phyloP scores from a whole-genome alignment of 2,797 vertebrate genomes.

The Anniella stebbinsi region DNA sequence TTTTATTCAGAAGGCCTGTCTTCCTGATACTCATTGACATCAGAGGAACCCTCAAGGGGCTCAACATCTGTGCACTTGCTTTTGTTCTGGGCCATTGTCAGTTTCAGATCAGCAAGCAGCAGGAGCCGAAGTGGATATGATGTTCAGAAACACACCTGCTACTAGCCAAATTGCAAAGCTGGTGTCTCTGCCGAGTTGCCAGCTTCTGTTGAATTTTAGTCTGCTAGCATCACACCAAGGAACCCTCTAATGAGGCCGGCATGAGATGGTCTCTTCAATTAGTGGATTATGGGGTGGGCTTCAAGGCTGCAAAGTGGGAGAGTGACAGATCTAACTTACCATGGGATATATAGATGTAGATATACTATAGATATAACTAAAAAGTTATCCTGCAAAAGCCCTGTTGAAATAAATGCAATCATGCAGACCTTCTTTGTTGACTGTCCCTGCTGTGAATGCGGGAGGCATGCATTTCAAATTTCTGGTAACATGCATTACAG shows the following conservation, averaged over 20 bases:
- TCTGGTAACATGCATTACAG: background rate
- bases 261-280: background rate
- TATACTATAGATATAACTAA: too few species aligned
- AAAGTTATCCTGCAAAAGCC: background rate
- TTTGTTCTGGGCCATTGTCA: background rate
- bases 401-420: background rate
- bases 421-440: background rate
- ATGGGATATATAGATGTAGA: too few species aligned
- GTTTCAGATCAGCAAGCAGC: slow-evolving; percentile 8
- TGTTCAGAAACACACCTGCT: slow-evolving; percentile 27
- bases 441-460: background rate
- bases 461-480: background rate
- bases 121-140: background rate
- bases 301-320: background rate
- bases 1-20: background rate
- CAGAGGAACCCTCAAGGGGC: slow-evolving; percentile 2
- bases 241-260: too few species aligned
- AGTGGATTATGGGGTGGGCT: background rate
- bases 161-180: slow-evolving; percentile 26
- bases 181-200: slow-evolving; percentile 7
- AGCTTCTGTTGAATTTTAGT: background rate
- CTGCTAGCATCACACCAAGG: slow-evolving; percentile 24
- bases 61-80: background rate
- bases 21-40: background rate
- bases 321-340: background rate